Evolutionary conservation across 2,797 vertebrate species (phyloP).

Genomic region (Hyperoplus immaculatus): DNA sequence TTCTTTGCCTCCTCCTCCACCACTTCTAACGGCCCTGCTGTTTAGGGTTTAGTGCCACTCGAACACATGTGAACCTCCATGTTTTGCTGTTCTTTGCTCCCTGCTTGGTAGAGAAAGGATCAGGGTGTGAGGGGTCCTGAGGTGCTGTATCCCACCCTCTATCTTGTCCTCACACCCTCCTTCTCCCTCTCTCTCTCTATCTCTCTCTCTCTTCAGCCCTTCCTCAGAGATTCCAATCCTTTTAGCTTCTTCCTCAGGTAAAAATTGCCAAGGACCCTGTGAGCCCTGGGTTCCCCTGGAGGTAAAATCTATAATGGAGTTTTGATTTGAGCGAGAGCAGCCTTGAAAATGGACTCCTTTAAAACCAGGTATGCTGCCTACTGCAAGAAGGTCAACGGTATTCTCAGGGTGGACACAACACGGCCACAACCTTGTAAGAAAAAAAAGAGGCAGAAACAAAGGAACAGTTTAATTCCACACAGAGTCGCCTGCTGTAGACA

Average conservation of each 20-base stretch:
- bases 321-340: slow-evolving; percentile 85
- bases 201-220: slow-evolving; percentile 48
- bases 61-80: slow-evolving; percentile 93
- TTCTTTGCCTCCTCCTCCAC: slow-evolving; percentile 80
- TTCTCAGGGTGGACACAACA: slow-evolving; percentile 81
- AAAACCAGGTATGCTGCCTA: slow-evolving; percentile 81
- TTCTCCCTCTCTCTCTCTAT: too few relatives aligned
- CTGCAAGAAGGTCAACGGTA: slow-evolving; percentile 82
- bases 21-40: slow-evolving; percentile 85
- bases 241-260: slow-evolving; percentile 89
- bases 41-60: slow-evolving; percentile 88
- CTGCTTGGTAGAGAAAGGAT: slow-evolving; percentile 91
- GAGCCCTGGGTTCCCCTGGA: slow-evolving; percentile 84
- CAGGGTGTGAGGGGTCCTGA: slow-evolving; percentile 88
- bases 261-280: slow-evolving; percentile 87
- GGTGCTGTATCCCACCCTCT: slow-evolving; percentile 85
- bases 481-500: slow-evolving; percentile 77
- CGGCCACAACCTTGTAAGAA: slow-evolving; percentile 78
- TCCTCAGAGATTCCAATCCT: slow-evolving; percentile 84
- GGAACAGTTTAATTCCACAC: slow-evolving; percentile 81
- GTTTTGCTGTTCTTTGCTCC: slow-evolving; percentile 88
- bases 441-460: slow-evolving; percentile 80
- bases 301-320: slow-evolving; percentile 89
- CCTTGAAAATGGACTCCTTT: slow-evolving; percentile 88
- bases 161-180: slow-evolving; percentile 80